phyloP scores from a whole-genome alignment of 2,113 vertebrate genomes.

The Callionymus lyra region DNA sequence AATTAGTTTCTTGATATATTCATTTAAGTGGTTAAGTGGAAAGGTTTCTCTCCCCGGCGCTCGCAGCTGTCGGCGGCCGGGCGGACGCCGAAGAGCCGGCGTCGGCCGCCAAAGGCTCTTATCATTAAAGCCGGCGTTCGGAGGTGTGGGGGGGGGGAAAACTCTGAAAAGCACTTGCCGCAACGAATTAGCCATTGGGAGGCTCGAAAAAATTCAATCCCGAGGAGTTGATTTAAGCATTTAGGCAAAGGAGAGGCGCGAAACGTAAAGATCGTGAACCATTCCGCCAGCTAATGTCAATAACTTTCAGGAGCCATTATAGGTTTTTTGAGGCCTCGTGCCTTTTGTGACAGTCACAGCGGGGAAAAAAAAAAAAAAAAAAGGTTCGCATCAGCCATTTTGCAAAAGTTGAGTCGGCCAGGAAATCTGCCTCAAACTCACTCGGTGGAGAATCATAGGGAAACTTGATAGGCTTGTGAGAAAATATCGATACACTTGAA shows the following conservation, averaged over 20 bases:
- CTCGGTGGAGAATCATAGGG: too few species aligned
- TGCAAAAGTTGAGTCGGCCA: too few species aligned
- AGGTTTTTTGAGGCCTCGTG: conserved; percentile 44
- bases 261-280: conserved; percentile 65
- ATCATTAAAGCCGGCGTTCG: conserved; percentile 70
- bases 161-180: conserved; percentile 73
- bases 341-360: conserved; percentile 35
- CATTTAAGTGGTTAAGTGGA: conserved; percentile 99
- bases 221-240: conserved; percentile 72
- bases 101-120: conserved; percentile 69
- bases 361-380: conserved; percentile 35
- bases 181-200: conserved; percentile 73
- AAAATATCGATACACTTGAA: too few species aligned
- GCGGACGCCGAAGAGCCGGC: conserved; percentile 66
- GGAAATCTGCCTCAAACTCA: too few species aligned
- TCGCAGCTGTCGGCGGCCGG: conserved; percentile 75
- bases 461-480: too few species aligned
- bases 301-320: conserved; percentile 58
- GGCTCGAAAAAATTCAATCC: conserved; percentile 70
- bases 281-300: conserved; percentile 61
- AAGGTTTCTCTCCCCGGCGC: conserved; percentile 93
- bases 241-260: conserved; percentile 63
- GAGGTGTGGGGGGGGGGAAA: too few species aligned
- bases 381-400: too few species aligned
- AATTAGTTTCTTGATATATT: conserved; percentile 99